Conservation (phyloP, 2,113 vertebrate genomes). For the Toxotes chatareus region DNA sequence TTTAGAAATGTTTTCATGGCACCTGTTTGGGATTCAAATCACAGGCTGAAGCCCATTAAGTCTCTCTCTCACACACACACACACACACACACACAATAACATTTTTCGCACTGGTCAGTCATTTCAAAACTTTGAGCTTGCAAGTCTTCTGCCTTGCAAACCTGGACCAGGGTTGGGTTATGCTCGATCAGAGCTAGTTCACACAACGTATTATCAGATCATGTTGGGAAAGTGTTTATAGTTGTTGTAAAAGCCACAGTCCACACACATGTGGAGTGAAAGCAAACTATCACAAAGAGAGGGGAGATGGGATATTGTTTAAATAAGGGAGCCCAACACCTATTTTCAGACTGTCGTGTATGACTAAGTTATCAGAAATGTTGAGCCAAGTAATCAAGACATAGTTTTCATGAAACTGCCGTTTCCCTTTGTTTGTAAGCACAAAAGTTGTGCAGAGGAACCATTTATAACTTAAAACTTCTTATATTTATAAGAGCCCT, state of each 20-base stretch:
- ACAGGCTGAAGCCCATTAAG: neutral
- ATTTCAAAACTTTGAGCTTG: neutral
- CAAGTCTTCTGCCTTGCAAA: neutral
- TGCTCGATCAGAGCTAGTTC: neutral
- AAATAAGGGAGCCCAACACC: neutral
- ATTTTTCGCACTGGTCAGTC: neutral
- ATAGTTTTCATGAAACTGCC: neutral
- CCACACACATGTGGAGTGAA: too few species aligned
- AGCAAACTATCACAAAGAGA: too few species aligned
- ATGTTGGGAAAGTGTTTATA: too few species aligned
- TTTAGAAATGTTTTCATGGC: neutral
- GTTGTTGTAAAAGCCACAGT: too few species aligned
- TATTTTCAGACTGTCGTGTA: constrained; percentile 1
- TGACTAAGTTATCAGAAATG: neutral
- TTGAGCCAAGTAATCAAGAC: neutral
- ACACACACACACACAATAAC: neutral
- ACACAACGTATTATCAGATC: too few species aligned
- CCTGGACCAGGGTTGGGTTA: neutral
- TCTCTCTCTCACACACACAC: neutral
- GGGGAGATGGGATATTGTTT: neutral
- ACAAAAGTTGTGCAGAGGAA: constrained; percentile 2
- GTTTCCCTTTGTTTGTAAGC: neutral
- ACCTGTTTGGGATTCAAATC: constrained; percentile 37
- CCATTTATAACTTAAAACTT: neutral
- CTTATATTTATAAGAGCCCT: neutral